Percentiles rank a stretch among this genome's conserved stretches.
Evolutionary conservation across 2,113 vertebrate species (phyloP).

Genomic region (Sula dactylatra): DNA sequence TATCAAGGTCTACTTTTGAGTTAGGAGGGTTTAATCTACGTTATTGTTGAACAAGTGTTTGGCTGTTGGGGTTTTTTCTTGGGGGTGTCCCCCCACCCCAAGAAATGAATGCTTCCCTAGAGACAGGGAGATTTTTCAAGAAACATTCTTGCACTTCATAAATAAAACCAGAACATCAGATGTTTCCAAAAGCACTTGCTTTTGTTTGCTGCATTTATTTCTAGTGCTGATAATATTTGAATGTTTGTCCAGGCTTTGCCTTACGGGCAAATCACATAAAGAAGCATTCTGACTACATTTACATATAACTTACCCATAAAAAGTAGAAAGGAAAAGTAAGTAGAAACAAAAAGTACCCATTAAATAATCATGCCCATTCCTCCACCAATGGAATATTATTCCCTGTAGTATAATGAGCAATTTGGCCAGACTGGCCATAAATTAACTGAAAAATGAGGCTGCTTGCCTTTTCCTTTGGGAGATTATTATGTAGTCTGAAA

Average conservation of each 20-base stretch:
- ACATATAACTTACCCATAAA: neutral
- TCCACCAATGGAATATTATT: conserved; percentile 13
- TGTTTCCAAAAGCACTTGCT: neutral
- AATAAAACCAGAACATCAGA: neutral
- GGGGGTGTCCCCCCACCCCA: no score
- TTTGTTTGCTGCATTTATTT: neutral
- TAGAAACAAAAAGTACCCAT: conserved; percentile 10
- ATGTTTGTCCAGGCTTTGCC: neutral
- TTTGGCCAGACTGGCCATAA: conserved; percentile 51
- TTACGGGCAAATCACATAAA: neutral
- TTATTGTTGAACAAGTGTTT: neutral
- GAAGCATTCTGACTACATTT: conserved; percentile 9
- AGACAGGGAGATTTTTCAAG: neutral
- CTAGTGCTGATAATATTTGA: neutral
- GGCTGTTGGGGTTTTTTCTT: neutral
- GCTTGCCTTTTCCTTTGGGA: conserved; percentile 49
- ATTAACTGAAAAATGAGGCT: conserved; percentile 56
- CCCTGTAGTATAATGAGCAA: conserved; percentile 42
- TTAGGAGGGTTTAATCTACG: neutral
- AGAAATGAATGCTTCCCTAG: neutral
- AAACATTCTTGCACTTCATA: neutral
- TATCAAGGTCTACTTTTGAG: neutral
- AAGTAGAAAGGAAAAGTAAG: neutral
- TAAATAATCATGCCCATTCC: conserved; percentile 48
- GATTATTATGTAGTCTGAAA: conserved; percentile 39